Evolutionary conservation across 2,113 vertebrate genomes (phyloP).

Genomic region (Tursiops truncatus): DNA sequence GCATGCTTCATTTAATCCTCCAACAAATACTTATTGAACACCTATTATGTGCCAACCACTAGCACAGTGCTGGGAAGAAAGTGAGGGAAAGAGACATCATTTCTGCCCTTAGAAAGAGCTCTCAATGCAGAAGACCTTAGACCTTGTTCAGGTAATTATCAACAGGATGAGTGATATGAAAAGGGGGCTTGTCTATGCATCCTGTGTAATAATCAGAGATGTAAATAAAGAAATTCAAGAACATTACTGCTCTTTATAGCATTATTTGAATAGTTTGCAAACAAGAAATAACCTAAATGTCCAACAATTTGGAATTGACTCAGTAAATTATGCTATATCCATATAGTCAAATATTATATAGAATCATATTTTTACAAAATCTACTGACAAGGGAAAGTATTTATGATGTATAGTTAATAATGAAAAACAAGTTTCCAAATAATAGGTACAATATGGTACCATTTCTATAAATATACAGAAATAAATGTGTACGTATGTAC

Average conservation of each 20-base stretch:
- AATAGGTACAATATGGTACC: not conserved
- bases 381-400: not conserved
- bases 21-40: not conserved
- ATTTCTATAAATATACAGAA: slow-evolving; percentile 9
- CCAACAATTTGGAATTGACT: not conserved
- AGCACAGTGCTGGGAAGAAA: not conserved
- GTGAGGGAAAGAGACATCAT: not conserved
- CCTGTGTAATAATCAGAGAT: not conserved
- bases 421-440: not conserved
- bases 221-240: slow-evolving; percentile 40
- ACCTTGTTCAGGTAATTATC: not conserved
- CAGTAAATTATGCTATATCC: not conserved
- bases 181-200: not conserved
- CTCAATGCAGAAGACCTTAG: not conserved
- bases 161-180: not conserved
- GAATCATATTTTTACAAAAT: not conserved
- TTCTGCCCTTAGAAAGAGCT: not conserved
- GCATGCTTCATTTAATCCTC: not conserved
- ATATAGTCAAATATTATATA: not conserved
- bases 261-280: not conserved
- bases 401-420: not conserved
- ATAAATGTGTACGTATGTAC: not conserved
- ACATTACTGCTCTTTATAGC: not conserved
- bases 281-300: slow-evolving; percentile 39
- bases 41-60: not conserved